Percentiles rank a stretch among this genome's conserved stretches.
These are phyloP conservation scores for Philypnodon macrostomus DNA, from an alignment of 2,797 vertebrate species.

Conservation along the genomic window DNA sequence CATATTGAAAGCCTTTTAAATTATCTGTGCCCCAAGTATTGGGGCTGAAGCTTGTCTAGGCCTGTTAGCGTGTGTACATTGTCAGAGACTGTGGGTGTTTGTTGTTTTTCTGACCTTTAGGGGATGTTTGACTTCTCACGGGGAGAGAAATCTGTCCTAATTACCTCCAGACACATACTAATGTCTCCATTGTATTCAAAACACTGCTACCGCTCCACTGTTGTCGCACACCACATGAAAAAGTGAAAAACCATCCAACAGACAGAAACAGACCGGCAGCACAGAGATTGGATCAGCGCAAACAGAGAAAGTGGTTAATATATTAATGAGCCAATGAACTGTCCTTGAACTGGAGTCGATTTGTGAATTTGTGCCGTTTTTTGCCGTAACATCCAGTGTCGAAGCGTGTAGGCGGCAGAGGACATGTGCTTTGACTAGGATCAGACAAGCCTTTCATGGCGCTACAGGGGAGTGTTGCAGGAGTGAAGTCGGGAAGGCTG, in stretches of 20 bases:
- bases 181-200: constrained; percentile 67
- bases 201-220: constrained; percentile 33
- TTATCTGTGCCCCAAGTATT: constrained; percentile 16
- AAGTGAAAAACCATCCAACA: constrained; percentile 51
- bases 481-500: constrained; percentile 59
- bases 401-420: constrained; percentile 62
- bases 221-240: constrained; percentile 47
- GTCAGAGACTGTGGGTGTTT: constrained; percentile 51
- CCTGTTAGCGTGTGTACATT: constrained; percentile 40
- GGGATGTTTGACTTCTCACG: constrained; percentile 60
- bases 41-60: constrained; percentile 45
- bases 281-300: constrained; percentile 26
- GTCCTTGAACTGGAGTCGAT: constrained; percentile 68
- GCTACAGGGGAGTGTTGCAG: constrained; percentile 52
- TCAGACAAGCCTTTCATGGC: constrained; percentile 67
- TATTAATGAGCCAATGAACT: constrained; percentile 69
- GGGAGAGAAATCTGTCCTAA: constrained; percentile 65
- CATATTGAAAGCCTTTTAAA: constrained; percentile 24
- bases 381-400: constrained; percentile 54
- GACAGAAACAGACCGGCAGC: constrained; percentile 23
- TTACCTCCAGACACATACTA: constrained; percentile 64
- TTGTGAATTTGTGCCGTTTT: constrained; percentile 40
- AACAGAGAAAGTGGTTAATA: constrained; percentile 53
- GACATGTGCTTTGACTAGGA: constrained; percentile 57
- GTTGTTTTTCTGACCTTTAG: constrained; percentile 70